Conservation (phyloP, 2,888 invertebrate species). For the Caenorhabditis virilis region DNA sequence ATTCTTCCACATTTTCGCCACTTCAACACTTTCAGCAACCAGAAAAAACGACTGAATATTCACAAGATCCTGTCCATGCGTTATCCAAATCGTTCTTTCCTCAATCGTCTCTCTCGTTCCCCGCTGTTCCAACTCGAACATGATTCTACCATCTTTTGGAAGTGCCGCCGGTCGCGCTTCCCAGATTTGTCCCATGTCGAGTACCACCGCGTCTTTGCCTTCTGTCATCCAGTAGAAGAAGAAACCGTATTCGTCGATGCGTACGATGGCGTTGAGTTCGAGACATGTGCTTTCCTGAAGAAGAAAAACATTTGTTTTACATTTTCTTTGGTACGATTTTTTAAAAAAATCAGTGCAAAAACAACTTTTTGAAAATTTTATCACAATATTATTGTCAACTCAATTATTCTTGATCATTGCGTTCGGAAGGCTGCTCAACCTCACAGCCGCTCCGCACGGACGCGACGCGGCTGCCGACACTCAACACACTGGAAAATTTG, state of each 20-base stretch:
- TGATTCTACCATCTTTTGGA: slow-evolving; percentile 80
- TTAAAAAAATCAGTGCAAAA: no score
- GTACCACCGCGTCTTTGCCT: slow-evolving; percentile 89
- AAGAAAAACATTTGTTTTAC: slow-evolving; percentile 8
- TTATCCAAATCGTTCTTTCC: slow-evolving; percentile 91
- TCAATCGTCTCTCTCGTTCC: slow-evolving; percentile 80
- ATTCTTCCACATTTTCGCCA: slow-evolving; percentile 93
- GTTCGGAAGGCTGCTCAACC: no score
- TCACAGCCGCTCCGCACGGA: no score
- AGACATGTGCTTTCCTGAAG: slow-evolving; percentile 59
- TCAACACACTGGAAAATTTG: no score
- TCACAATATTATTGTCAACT: no score
- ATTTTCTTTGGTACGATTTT: no score
- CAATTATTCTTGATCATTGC: no score
- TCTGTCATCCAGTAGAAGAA: slow-evolving; percentile 73
- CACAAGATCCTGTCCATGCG: slow-evolving; percentile 97
- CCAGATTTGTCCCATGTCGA: slow-evolving; percentile 85
- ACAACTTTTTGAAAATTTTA: no score
- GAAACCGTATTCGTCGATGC: slow-evolving; percentile 72
- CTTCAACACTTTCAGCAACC: slow-evolving; percentile 88
- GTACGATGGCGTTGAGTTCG: slow-evolving; percentile 70
- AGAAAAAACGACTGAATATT: slow-evolving; percentile 97
- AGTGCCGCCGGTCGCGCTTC: slow-evolving; percentile 60
- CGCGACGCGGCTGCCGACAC: no score
- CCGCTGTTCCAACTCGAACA: slow-evolving; percentile 79